Conservation (phyloP, 1,140 invertebrate species). For the Drosophila nasuta region DNA sequence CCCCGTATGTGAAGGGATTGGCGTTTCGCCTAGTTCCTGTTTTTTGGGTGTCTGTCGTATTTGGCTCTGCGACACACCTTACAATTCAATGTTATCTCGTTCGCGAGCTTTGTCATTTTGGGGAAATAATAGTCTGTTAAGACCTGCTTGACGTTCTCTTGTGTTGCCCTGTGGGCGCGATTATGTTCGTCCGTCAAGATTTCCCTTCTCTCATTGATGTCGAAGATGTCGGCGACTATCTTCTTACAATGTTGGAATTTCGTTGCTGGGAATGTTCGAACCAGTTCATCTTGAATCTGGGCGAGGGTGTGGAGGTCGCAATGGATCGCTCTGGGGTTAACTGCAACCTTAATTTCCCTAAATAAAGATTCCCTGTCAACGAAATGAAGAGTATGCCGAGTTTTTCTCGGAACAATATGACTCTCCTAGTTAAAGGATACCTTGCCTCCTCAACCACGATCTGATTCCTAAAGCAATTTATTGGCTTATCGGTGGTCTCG, state of each 20-base stretch:
- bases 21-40: no score
- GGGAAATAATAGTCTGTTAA: conserved; percentile 9
- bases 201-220: not conserved
- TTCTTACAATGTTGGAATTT: conserved; percentile 13
- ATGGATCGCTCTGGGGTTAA: conserved; percentile 5
- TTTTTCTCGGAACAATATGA: conserved; percentile 12
- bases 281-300: not conserved
- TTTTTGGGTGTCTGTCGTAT: no score
- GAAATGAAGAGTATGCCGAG: conserved; percentile 14
- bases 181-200: conserved; percentile 2
- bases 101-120: no score
- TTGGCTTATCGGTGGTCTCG: conserved; percentile 17
- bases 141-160: conserved; percentile 11
- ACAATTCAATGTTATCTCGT: no score
- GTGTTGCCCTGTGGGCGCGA: conserved; percentile 7
- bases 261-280: not conserved
- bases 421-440: not conserved
- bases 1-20: no score
- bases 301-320: conserved; percentile 1
- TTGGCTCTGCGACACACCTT: no score
- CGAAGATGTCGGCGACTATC: not conserved
- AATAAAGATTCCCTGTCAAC: not conserved
- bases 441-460: conserved; percentile 14
- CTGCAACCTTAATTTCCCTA: not conserved
- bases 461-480: conserved; percentile 33